A percentile compares a stretch with the other conserved stretches of the same genome.
phyloP scores from a whole-genome alignment of 2,888 invertebrate genomes.

The Cantharis rufa region DNA sequence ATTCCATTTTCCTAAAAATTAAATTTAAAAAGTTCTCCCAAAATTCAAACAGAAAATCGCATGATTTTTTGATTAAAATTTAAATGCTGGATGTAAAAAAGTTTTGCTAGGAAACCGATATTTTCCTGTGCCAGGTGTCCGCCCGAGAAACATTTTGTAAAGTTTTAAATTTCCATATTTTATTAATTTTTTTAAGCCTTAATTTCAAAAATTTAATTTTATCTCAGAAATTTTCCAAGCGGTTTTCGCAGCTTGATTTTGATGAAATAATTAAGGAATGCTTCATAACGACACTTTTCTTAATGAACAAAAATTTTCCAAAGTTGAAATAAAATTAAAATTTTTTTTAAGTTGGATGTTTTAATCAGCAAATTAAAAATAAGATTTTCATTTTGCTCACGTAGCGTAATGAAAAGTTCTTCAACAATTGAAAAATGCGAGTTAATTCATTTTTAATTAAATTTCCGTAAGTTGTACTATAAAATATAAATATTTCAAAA shows the following conservation, averaged over 20 bases:
- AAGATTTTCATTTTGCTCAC: not conserved
- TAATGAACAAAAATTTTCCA: not conserved
- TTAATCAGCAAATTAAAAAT: not conserved
- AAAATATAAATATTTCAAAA: not conserved
- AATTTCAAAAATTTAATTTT: not conserved
- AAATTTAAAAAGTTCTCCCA: not conserved
- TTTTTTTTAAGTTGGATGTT: not conserved
- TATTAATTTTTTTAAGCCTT: not conserved
- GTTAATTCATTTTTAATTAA: not conserved
- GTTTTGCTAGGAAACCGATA: not conserved
- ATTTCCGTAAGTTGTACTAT: not conserved
- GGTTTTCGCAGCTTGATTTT: not conserved
- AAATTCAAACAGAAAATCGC: not conserved
- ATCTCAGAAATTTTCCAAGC: not conserved
- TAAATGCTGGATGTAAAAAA: not conserved
- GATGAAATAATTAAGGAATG: not conserved
- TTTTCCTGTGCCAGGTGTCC: not conserved
- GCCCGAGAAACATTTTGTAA: not conserved
- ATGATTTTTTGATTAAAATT: not conserved
- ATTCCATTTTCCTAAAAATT: constrained; percentile 49
- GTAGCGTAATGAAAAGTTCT: not conserved
- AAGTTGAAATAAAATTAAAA: too few species aligned
- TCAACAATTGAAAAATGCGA: not conserved
- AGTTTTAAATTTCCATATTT: not conserved
- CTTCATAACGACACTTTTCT: not conserved